Conservation (phyloP, 2,797 vertebrate species). For the Pelochelys cantorii region DNA sequence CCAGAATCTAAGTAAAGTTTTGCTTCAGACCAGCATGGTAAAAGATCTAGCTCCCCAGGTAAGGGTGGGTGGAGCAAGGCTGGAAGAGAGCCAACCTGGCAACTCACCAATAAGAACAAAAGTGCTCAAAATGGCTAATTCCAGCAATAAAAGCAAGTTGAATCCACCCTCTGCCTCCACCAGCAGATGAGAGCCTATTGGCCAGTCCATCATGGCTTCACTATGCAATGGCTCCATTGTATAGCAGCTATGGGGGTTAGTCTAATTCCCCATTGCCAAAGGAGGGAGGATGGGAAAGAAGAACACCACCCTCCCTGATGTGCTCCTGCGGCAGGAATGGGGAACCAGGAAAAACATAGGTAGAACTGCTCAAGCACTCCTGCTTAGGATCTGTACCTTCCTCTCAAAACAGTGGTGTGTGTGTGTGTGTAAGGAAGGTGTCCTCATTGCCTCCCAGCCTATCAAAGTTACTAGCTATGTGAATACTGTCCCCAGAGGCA, state of each 20-base stretch:
- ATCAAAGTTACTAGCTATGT: neutral
- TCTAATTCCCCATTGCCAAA: neutral
- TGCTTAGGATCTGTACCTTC: neutral
- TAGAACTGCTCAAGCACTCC: neutral
- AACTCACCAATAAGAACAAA: neutral
- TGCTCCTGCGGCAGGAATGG: neutral
- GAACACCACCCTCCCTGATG: neutral
- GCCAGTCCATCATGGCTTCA: neutral
- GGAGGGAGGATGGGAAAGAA: neutral
- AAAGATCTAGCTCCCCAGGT: neutral
- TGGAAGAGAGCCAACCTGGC: too few species aligned
- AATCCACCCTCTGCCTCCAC: neutral
- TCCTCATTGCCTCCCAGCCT: neutral
- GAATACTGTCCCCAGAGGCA: neutral
- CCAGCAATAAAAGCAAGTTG: neutral
- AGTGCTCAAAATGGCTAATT: neutral
- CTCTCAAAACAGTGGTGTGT: neutral
- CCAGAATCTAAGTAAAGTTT: neutral
- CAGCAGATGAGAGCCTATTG: neutral
- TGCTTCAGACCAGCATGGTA: neutral
- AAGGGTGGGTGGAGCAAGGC: neutral
- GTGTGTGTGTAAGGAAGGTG: neutral
- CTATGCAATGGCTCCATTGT: neutral
- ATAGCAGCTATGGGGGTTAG: neutral
- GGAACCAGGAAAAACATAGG: neutral